Conservation (phyloP, 2,797 vertebrate species). For the Syngnathus rostellatus region DNA sequence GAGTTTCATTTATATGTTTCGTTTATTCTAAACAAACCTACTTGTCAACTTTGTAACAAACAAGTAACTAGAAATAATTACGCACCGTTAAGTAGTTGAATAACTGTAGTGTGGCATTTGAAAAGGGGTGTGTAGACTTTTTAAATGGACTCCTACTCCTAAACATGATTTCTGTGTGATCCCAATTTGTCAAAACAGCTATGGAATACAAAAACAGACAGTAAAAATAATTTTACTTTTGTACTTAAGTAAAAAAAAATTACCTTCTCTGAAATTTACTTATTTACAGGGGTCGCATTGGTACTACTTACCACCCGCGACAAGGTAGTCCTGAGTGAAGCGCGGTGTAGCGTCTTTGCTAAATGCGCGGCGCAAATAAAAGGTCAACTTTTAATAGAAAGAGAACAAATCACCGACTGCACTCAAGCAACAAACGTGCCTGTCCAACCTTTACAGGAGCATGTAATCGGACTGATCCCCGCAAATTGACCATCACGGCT, state of each 20-base stretch:
- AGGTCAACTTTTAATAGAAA: constrained; percentile 10
- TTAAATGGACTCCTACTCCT: background rate
- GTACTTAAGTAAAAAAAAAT: no score
- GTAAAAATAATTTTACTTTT: no score
- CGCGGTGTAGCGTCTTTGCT: background rate
- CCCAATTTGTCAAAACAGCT: no score
- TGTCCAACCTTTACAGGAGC: background rate
- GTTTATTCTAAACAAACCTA: background rate
- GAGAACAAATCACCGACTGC: constrained; percentile 4
- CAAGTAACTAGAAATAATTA: no score
- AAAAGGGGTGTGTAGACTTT: background rate
- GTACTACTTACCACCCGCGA: constrained; percentile 5
- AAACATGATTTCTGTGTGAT: no score
- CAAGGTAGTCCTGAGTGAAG: constrained; percentile 20
- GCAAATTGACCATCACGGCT: constrained; percentile 23
- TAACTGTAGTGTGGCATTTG: background rate
- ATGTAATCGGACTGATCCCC: constrained; percentile 12
- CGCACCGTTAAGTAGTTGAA: no score
- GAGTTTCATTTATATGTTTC: no score
- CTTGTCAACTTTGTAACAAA: background rate
- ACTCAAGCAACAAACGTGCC: background rate
- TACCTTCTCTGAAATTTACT: background rate
- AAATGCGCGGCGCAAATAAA: constrained; percentile 3
- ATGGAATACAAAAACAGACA: no score
- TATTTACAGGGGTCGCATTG: background rate